These are phyloP conservation scores for Tenualosa ilisha DNA, from an alignment of 2,797 vertebrate species.

Conservation along the genomic window DNA sequence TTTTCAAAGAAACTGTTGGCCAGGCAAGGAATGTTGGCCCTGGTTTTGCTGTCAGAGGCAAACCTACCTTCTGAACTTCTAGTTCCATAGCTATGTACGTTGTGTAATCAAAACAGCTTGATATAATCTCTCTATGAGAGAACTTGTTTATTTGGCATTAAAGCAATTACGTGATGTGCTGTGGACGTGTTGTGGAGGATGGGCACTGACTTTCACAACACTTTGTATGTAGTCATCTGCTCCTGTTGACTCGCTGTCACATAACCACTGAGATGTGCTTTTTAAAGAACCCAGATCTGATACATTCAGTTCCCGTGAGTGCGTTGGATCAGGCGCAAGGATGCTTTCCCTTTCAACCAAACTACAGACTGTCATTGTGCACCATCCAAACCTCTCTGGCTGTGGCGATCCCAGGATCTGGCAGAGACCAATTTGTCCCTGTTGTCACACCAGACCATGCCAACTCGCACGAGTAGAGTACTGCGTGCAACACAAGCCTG, in stretches of 20 bases:
- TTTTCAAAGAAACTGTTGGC: neutral
- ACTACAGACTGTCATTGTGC: neutral
- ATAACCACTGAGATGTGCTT: neutral
- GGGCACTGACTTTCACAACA: neutral
- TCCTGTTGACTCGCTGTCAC: neutral
- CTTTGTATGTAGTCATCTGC: neutral
- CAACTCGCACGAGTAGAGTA: neutral
- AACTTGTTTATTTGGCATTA: neutral
- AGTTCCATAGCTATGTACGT: neutral
- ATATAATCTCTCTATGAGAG: neutral
- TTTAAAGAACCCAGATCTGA: neutral
- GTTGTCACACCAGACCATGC: neutral
- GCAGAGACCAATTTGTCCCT: neutral
- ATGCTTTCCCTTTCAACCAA: neutral
- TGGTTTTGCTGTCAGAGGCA: neutral
- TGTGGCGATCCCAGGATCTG: neutral
- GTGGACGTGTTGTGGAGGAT: neutral
- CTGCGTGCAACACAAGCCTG: neutral
- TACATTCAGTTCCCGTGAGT: neutral
- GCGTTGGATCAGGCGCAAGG: neutral
- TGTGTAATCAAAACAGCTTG: neutral
- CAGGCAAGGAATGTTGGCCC: neutral
- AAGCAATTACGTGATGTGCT: neutral
- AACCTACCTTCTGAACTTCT: neutral
- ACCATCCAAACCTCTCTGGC: neutral